A percentile compares a stretch with the other conserved stretches of the same genome.
Conservation (phyloP, 2,797 vertebrate genomes). For the Myoxocephalus aenaeus region DNA sequence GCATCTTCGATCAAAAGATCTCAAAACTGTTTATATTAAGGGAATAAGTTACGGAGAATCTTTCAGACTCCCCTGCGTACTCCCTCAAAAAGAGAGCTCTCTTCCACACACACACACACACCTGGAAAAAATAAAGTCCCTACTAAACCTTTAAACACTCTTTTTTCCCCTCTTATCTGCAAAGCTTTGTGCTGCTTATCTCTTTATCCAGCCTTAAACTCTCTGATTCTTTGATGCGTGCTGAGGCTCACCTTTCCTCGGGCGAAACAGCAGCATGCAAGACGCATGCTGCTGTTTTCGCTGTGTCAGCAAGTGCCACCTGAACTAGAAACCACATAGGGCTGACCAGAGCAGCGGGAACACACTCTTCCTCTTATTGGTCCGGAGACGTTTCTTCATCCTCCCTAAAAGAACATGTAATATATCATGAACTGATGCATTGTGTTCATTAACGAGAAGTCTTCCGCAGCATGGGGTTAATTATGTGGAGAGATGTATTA, state of each 20-base stretch:
- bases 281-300: slow-evolving; percentile 28
- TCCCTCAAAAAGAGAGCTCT: slow-evolving; percentile 18
- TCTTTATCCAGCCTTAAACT: slow-evolving; percentile 65
- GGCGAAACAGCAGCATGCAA: too few relatives aligned
- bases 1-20: slow-evolving; percentile 31
- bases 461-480: neutral
- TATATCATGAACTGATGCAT: neutral
- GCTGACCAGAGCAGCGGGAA: slow-evolving; percentile 1
- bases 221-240: slow-evolving; percentile 51
- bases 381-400: neutral
- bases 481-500: neutral
- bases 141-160: slow-evolving; percentile 58
- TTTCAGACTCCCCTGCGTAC: slow-evolving; percentile 19
- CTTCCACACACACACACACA: slow-evolving; percentile 24
- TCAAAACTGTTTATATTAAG: slow-evolving; percentile 37
- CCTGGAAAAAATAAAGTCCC: slow-evolving; percentile 39
- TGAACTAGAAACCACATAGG: slow-evolving; percentile 17
- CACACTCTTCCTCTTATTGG: neutral
- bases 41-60: slow-evolving; percentile 30
- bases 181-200: slow-evolving; percentile 53
- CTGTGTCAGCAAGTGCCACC: slow-evolving; percentile 51
- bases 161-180: slow-evolving; percentile 43
- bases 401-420: neutral
- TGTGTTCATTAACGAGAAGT: neutral
- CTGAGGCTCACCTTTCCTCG: slow-evolving; percentile 34